phyloP scores from a whole-genome alignment of 2,888 invertebrate genomes.

The Phasia obesa region DNA sequence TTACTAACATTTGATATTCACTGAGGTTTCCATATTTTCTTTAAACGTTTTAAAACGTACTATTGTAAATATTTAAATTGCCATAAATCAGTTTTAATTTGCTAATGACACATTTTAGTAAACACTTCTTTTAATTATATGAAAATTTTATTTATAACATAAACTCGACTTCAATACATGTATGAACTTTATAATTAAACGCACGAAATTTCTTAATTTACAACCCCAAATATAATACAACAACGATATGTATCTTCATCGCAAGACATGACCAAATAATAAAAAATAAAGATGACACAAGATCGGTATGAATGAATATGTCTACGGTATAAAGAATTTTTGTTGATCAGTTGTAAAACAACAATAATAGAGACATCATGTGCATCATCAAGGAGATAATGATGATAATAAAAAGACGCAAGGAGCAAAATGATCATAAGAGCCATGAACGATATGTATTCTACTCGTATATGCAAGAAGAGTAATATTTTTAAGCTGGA shows the following conservation, averaged over 20 bases:
- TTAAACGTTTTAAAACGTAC: too few species aligned
- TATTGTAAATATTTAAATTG: too few species aligned
- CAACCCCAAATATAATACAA: slow-evolving; percentile 25
- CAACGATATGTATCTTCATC: slow-evolving; percentile 31
- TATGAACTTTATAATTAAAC: slow-evolving; percentile 59
- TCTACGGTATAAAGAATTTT: slow-evolving; percentile 6
- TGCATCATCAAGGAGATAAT: slow-evolving; percentile 51
- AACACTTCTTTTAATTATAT: slow-evolving; percentile 37
- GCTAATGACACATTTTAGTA: slow-evolving; percentile 61
- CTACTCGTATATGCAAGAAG: background rate
- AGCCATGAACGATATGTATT: background rate
- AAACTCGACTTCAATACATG: slow-evolving; percentile 43
- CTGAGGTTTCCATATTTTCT: too few species aligned
- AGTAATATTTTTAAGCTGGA: background rate
- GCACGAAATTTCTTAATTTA: slow-evolving; percentile 62
- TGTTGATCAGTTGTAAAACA: slow-evolving; percentile 8
- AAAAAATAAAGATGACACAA: slow-evolving; percentile 4
- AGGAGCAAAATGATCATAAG: background rate
- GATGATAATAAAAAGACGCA: slow-evolving; percentile 48
- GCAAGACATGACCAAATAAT: background rate
- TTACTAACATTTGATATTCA: too few species aligned
- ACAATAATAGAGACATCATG: slow-evolving; percentile 68
- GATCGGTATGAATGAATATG: slow-evolving; percentile 6
- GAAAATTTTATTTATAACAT: slow-evolving; percentile 51
- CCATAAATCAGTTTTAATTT: slow-evolving; percentile 64